Percentiles rank a stretch among this genome's conserved stretches.
Evolutionary conservation across 2,113 vertebrate species (phyloP).

Genomic region (Larimichthys crocea): DNA sequence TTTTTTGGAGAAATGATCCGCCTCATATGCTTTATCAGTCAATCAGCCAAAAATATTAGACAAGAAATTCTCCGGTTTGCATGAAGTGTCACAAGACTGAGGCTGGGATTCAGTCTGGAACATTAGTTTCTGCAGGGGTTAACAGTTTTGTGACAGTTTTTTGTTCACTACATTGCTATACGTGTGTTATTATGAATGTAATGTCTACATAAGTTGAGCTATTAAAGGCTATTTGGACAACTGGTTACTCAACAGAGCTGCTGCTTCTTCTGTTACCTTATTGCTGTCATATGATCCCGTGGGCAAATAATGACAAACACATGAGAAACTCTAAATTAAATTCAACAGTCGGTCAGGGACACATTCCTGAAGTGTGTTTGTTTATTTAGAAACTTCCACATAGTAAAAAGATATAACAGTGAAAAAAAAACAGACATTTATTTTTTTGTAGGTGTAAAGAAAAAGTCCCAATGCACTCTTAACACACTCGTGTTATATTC

Average conservation of each 20-base stretch:
- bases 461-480: constrained; percentile 9
- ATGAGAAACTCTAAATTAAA: constrained; percentile 14
- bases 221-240: constrained; percentile 26
- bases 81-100: constrained; percentile 23
- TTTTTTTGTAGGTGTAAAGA: constrained; percentile 21
- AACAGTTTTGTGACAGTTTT: constrained; percentile 17
- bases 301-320: neutral
- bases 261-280: neutral
- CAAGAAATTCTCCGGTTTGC: constrained; percentile 13
- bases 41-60: neutral
- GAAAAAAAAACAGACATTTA: constrained; percentile 44
- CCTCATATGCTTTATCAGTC: neutral
- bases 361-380: neutral
- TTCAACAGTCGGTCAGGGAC: neutral
- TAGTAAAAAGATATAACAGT: constrained; percentile 58
- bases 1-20: neutral
- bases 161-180: neutral
- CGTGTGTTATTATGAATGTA: constrained; percentile 15
- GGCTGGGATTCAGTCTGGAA: constrained; percentile 35
- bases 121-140: constrained; percentile 6
- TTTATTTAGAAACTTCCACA: constrained; percentile 77
- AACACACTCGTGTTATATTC: constrained; percentile 4
- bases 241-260: neutral
- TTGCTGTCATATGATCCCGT: neutral
- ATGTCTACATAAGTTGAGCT: neutral